Evolutionary conservation across 2,888 invertebrate genomes (phyloP).

Genomic region (Ophonus ardosiacus): DNA sequence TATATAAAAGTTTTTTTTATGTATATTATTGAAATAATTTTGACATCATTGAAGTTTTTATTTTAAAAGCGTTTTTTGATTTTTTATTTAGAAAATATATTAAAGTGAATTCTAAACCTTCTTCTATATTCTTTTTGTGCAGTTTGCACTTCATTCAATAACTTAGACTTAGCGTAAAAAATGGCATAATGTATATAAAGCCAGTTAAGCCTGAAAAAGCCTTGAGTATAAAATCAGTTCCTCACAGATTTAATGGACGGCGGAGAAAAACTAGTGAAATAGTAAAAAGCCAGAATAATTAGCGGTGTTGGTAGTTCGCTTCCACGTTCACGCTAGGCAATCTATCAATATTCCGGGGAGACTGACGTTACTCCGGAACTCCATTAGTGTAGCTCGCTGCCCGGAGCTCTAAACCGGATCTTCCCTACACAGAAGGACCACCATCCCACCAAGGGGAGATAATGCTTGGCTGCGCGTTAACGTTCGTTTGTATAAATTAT

Average conservation of each 20-base stretch:
- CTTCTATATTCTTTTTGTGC: not conserved
- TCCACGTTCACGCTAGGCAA: conserved; percentile 55
- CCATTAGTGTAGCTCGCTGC: conserved; percentile 63
- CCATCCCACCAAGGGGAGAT: conserved; percentile 42
- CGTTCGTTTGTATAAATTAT: conserved; percentile 63
- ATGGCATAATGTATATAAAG: conserved; percentile 10
- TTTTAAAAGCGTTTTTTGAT: not conserved
- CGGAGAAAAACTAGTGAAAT: conserved; percentile 45
- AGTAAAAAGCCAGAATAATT: conserved; percentile 59
- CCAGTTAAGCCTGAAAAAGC: conserved; percentile 6
- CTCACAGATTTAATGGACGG: conserved; percentile 55
- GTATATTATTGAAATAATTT: too few relatives aligned
- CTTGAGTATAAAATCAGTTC: conserved; percentile 36
- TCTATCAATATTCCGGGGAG: conserved; percentile 64
- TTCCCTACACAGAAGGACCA: conserved; percentile 61
- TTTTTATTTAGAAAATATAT: not conserved
- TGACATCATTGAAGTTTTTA: too few relatives aligned
- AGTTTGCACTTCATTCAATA: not conserved
- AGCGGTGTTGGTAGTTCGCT: conserved; percentile 55
- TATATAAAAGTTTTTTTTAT: too few relatives aligned
- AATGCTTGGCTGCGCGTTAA: conserved; percentile 46
- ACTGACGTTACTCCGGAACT: conserved; percentile 64
- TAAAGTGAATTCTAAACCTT: not conserved
- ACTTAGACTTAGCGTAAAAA: conserved; percentile 11
- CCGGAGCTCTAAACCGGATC: conserved; percentile 63